Base-by-base conservation (phyloP, 2,113 vertebrate species). In the Hemiscyllium ocellatum region DNA sequence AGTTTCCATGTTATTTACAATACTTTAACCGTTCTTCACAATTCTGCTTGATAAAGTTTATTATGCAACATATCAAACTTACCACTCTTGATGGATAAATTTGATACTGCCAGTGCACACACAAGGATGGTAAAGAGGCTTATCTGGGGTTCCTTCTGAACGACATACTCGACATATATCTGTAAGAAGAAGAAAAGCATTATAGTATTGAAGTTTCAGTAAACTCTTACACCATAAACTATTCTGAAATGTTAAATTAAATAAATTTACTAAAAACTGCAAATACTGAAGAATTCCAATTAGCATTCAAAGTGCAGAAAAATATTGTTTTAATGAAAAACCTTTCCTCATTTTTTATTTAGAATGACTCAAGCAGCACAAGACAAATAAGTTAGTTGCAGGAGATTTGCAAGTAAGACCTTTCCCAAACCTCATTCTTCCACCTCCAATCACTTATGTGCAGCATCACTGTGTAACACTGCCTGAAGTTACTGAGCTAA, bases 31-130 rank as follows among this genome's bases (percentile, higher is more conserved):
- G 42, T 47, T 47, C 42, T 47, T 0, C 42, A 47, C 42, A 47
- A 47, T 47, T 47, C 42, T 47, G 42, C 1, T 47, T 47, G 42
- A 47, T 17, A 83, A 83, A 80, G n/a, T 22, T 33, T 66, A 93
- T n/a, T 68, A 19, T 68, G 47, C 47, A 94, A 42, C 42, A 95
- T 72, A 94, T 70, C 6, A 69, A 96, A 97, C 98, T 98, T 97
- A 99, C 99, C 99, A 99, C 98, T 99, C 99, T 97, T 99, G 99
- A 97, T 99, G 99, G 96, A 99, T 99, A 96, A 99, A 99, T 97
- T 99, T 99, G 98, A 99, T 99, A 97, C 99, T 99, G 97, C 99
- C 99, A 96, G 99, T 99, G 97, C 99, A 99, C 86, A 99, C 99
- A 97, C 99, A 99, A 0, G 99, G 99, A 96, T 99, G 99, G 97